Percentiles rank a stretch among this genome's conserved stretches.
Evolutionary conservation across 2,888 invertebrate species (phyloP).

Genomic region (Phania funesta): DNA sequence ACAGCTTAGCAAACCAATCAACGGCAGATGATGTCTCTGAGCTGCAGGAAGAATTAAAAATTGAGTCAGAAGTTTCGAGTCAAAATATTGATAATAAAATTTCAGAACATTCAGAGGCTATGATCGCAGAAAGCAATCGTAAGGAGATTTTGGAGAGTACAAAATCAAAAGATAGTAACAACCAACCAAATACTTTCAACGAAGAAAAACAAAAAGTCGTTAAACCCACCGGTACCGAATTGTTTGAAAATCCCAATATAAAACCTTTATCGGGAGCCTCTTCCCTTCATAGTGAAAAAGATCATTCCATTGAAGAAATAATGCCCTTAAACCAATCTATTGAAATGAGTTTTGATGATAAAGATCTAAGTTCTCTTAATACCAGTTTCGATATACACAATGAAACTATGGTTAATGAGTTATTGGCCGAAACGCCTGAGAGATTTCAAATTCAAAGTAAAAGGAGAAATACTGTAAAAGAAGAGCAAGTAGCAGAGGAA

Average conservation of each 20-base stretch:
- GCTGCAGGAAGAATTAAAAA: slow-evolving; percentile 74
- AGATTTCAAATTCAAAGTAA: not conserved
- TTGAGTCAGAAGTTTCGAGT: slow-evolving; percentile 30
- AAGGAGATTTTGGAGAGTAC: not conserved
- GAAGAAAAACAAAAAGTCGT: slow-evolving; percentile 35
- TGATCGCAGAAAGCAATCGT: not conserved
- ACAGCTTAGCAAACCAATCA: slow-evolving; percentile 77
- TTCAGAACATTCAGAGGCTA: not conserved
- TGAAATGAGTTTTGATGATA: slow-evolving; percentile 75
- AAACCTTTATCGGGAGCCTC: slow-evolving; percentile 62
- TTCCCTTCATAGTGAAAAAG: slow-evolving; percentile 73
- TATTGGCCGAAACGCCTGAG: slow-evolving; percentile 68
- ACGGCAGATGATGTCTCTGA: slow-evolving; percentile 80
- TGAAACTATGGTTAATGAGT: slow-evolving; percentile 71
- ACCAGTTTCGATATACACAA: slow-evolving; percentile 71
- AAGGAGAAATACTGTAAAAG: not conserved
- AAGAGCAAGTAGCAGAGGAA: not conserved
- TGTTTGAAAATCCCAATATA: slow-evolving; percentile 62
- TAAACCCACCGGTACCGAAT: slow-evolving; percentile 40
- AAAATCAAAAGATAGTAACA: not conserved
- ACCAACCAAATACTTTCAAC: not conserved
- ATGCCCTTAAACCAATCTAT: slow-evolving; percentile 77
- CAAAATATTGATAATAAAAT: slow-evolving; percentile 16
- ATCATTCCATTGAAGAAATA: slow-evolving; percentile 78
- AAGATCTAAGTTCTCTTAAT: slow-evolving; percentile 71